These are phyloP conservation scores for Bursaphelenchus mucronatus DNA, from an alignment of 1,140 invertebrate species.

Conservation along the genomic window DNA sequence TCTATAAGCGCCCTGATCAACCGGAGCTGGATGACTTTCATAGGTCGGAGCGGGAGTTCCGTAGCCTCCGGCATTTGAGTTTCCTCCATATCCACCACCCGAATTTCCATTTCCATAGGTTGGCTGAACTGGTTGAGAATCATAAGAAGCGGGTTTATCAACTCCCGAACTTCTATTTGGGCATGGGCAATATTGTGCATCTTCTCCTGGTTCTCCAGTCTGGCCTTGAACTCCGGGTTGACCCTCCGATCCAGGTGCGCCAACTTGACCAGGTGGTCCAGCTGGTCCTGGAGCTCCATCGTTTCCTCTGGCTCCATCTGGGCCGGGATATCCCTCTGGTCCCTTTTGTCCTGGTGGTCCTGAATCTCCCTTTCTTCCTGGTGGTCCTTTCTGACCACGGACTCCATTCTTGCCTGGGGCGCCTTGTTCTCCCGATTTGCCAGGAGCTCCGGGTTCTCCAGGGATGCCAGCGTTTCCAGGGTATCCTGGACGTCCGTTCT, in stretches of 20 bases:
- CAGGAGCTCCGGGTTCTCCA: slow-evolving; percentile 37
- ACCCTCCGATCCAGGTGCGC: slow-evolving; percentile 45
- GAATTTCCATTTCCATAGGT: slow-evolving; percentile 4
- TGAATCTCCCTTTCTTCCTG: slow-evolving; percentile 37
- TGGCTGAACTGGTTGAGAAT: slow-evolving; percentile 2
- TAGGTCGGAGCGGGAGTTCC: too few relatives aligned
- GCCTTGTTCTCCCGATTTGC: slow-evolving; percentile 39
- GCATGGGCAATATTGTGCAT: slow-evolving; percentile 45
- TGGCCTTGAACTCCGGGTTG: slow-evolving; percentile 35
- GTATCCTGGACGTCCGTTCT: slow-evolving; percentile 43
- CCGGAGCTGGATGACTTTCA: too few relatives aligned
- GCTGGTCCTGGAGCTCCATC: slow-evolving; percentile 35
- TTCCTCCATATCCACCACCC: too few relatives aligned
- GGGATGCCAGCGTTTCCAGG: slow-evolving; percentile 44
- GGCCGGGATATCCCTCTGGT: slow-evolving; percentile 46
- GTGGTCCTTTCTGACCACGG: slow-evolving; percentile 38
- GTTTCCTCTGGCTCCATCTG: slow-evolving; percentile 48
- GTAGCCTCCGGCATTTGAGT: too few relatives aligned
- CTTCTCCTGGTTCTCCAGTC: slow-evolving; percentile 22
- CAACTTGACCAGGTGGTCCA: slow-evolving; percentile 9
- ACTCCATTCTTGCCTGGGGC: slow-evolving; percentile 38
- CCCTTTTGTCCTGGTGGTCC: slow-evolving; percentile 36
- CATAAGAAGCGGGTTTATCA: slow-evolving; percentile 23
- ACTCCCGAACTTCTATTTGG: slow-evolving; percentile 38
- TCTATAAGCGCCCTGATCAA: too few relatives aligned